Conservation (phyloP, 2,888 invertebrate genomes). For the Drosophila fulvimacula region DNA sequence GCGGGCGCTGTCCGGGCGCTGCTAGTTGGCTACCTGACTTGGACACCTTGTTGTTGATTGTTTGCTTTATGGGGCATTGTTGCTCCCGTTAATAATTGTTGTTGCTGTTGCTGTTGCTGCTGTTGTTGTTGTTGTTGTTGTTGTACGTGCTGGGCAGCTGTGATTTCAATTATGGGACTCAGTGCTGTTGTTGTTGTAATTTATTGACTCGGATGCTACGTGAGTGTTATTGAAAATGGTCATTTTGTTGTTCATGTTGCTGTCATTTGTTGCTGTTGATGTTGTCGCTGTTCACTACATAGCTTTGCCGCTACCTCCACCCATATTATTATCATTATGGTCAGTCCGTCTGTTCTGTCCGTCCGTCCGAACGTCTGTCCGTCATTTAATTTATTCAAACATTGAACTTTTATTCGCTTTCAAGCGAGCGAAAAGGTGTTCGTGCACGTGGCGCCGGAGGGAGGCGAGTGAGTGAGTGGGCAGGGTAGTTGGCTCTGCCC, state of each 20-base stretch:
- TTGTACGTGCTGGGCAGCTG: conserved; percentile 54
- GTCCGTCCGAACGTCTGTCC: neutral
- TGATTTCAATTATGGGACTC: conserved; percentile 49
- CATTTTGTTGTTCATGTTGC: conserved; percentile 56
- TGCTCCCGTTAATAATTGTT: conserved; percentile 56
- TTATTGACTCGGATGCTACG: conserved; percentile 76
- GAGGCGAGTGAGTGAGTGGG: neutral
- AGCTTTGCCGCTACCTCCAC: conserved; percentile 45
- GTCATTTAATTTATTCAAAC: conserved; percentile 71
- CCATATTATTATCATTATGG: conserved; percentile 45
- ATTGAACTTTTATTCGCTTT: conserved; percentile 72
- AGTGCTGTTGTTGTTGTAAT: conserved; percentile 55
- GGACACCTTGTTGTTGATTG: conserved; percentile 24
- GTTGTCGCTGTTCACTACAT: conserved; percentile 23
- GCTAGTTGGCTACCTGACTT: conserved; percentile 36
- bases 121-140: conserved; percentile 30
- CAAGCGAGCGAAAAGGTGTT: conserved; percentile 48
- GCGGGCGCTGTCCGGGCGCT: conserved; percentile 10
- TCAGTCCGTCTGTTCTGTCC: conserved; percentile 9
- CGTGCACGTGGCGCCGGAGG: conserved; percentile 13
- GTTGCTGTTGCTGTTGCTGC: conserved; percentile 34
- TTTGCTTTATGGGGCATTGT: conserved; percentile 34
- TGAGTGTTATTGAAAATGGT: conserved; percentile 78
- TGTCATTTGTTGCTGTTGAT: conserved; percentile 38
- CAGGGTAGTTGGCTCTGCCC: conserved; percentile 1